Base-by-base conservation (phyloP, 2,888 invertebrate species). In the Lucinisca nassula region DNA sequence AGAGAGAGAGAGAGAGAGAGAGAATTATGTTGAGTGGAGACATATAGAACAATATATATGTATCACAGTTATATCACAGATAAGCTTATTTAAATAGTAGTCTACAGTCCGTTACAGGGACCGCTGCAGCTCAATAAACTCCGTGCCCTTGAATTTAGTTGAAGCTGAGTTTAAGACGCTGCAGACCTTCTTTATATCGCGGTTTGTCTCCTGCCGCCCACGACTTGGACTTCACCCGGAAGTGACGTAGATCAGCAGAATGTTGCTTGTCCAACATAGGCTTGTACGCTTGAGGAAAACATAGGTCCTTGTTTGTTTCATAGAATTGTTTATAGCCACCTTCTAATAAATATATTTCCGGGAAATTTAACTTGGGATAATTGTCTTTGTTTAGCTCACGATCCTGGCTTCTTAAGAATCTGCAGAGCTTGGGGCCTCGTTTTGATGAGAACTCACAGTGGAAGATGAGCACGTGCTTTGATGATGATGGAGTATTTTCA, bases 171-270 rank as follows among this genome's bases (percentile, higher is more conserved):
- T 58, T 58, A 10, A 58, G 58, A 27, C 27, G 2, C 27, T 58
- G 58, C 3, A 58, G 58, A 6, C 58, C 58, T n/a, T n/a, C n/a
- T 58, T 27, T 58, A 58, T 58, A 58, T 12, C 27, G 58, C 8
- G 58, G 58, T 67, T 35, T 67, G 10, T 67, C 35, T 35, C 92
- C 90, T 6, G 74, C 85, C 4, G 82, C 58, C 90, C 90, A 90
- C 0, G 90, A 90, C 51, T 90, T 90, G 10, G 90, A 90, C 67
- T 90, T 90, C 45, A 82, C 76, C 61, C 90, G 85, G 86, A 88
- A 90, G 75, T 90, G 85, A 88, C 88, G 85, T 55, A 88, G 51
- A 30, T 88, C 90, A 24, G 84, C 58, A 17, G 78, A 58, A 51
- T 87, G 85, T 27, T 86, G 84, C 51, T 84, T 81, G 84, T 90